phyloP scores from a whole-genome alignment of 2,888 invertebrate genomes.

The Nomada flava region DNA sequence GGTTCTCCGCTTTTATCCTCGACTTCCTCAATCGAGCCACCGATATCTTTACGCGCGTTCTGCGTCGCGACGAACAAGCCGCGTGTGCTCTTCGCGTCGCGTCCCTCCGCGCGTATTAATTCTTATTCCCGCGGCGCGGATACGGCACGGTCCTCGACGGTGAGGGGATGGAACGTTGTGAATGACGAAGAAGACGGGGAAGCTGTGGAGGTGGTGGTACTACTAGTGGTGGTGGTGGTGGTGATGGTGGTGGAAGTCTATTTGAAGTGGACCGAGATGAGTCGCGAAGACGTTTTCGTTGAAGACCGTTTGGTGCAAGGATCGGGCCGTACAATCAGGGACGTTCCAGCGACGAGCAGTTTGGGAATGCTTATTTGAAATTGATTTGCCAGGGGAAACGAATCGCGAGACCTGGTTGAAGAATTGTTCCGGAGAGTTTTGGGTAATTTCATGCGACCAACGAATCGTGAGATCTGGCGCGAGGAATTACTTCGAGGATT shows the following conservation, averaged over 20 bases:
- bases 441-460: too few relatives aligned
- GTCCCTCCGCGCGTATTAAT: background rate
- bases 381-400: too few relatives aligned
- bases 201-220: background rate
- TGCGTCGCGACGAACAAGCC: background rate
- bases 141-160: background rate
- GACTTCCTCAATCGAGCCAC: constrained; percentile 48
- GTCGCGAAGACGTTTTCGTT: background rate
- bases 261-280: background rate
- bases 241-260: background rate
- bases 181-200: background rate
- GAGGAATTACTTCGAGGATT: too few relatives aligned
- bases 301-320: background rate
- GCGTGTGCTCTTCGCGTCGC: background rate
- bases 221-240: constrained; percentile 1
- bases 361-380: too few relatives aligned
- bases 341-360: too few relatives aligned
- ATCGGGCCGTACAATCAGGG: too few relatives aligned
- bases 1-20: constrained; percentile 47
- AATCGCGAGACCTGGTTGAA: too few relatives aligned
- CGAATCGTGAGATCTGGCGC: too few relatives aligned
- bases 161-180: background rate
- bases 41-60: constrained; percentile 28
- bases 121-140: constrained; percentile 7
- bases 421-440: too few relatives aligned